phyloP scores from a whole-genome alignment of 2,113 vertebrate species.

The Nesospiza acunhae region DNA sequence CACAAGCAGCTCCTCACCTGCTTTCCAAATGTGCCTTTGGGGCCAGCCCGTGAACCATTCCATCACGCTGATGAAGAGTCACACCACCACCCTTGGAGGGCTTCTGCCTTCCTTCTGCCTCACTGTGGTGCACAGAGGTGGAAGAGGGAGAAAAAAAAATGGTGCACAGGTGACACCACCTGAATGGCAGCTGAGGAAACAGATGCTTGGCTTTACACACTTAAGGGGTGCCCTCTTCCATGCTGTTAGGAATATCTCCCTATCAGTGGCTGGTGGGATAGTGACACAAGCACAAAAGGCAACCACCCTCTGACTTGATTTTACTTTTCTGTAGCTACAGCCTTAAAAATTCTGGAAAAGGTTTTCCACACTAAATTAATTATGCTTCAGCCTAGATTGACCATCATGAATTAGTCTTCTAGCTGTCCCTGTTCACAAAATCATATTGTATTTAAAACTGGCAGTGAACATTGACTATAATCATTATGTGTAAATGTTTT shows the following conservation, averaged over 20 bases:
- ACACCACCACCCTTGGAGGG: background rate
- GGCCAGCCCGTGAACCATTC: background rate
- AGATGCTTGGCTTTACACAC: background rate
- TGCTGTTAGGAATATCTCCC: background rate
- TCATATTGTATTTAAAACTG: background rate
- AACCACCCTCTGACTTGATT: background rate
- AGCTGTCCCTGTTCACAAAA: conserved; percentile 12
- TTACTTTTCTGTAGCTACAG: background rate
- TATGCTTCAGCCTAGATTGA: background rate
- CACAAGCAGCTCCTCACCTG: background rate
- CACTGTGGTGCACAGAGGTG: background rate
- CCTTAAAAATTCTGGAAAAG: background rate
- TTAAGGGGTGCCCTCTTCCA: background rate
- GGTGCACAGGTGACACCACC: background rate
- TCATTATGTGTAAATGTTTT: background rate
- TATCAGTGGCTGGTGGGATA: background rate
- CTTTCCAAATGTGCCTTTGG: background rate
- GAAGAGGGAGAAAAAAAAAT: background rate
- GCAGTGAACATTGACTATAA: conserved; percentile 2
- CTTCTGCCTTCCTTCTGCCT: background rate
- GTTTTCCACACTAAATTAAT: background rate
- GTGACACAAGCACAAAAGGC: background rate
- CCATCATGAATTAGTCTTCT: background rate
- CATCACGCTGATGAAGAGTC: background rate
- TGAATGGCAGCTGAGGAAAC: background rate